These are phyloP conservation scores for Eulemur coronatus DNA, from an alignment of 2,797 vertebrate genomes.

Conservation along the genomic window DNA sequence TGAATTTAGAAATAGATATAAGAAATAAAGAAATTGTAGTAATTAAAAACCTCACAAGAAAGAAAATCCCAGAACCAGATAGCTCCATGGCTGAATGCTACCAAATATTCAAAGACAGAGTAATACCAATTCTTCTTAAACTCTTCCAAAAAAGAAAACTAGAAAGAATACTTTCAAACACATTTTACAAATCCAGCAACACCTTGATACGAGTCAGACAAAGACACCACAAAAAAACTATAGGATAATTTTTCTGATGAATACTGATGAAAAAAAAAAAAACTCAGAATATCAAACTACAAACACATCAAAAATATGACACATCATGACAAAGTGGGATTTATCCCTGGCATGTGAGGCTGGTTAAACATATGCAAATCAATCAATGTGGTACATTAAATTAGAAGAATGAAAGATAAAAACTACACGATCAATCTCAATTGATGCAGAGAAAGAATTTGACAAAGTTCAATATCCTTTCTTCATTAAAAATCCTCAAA, in stretches of 20 bases:
- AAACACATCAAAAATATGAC: background rate
- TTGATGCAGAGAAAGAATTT: background rate
- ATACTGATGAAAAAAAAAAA: background rate
- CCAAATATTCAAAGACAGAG: background rate
- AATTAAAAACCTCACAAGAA: background rate
- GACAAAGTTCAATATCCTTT: background rate
- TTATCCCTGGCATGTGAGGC: background rate
- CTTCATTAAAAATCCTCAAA: background rate
- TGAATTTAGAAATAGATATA: slow-evolving; percentile 40
- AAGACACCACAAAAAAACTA: background rate
- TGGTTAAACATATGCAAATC: background rate
- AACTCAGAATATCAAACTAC: background rate
- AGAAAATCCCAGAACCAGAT: background rate
- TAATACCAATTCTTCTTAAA: background rate
- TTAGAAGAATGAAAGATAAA: background rate
- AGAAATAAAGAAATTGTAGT: background rate
- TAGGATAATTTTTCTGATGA: background rate
- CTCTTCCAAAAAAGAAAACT: background rate
- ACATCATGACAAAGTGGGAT: background rate
- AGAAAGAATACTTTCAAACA: background rate
- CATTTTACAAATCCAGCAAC: background rate
- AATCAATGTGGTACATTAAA: background rate
- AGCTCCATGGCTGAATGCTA: background rate
- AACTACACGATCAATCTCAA: background rate
- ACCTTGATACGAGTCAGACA: background rate